Base-by-base conservation (phyloP, 1,140 invertebrate genomes). In the Leptinotarsa defecta region DNA sequence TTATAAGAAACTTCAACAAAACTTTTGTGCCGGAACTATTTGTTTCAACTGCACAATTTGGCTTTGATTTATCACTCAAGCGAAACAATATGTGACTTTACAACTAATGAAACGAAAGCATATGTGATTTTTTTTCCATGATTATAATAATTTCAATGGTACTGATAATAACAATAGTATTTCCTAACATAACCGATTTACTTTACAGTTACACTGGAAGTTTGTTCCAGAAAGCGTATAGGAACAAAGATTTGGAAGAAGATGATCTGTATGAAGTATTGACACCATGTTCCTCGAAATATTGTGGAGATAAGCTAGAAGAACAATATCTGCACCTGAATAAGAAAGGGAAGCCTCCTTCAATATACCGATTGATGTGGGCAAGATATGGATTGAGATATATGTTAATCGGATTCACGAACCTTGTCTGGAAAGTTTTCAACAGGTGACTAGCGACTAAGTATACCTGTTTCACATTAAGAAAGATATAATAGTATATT, bases 201-300 rank as follows among this genome's bases (percentile, higher is more conserved):
- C 15, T 64, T 74, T 69, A 57, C 48, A 80, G 79, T n/a, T 80
- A 80, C 67, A 74, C 77, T 43, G 76, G 74, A 65, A 75, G 76
- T 27, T 64, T 80, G 6, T 76, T 82, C 67, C 74, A 77, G 34
- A 77, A 81, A 72, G 80, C 67, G 15, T 68, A 76, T 20, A 76
- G 75, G 11, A 76, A 76, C 52, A 76, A 77, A 17, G 81, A 79
- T 22, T 52, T 82, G 3, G 70, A 79, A 57, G 81, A 83, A 75
- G 75, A 77, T 48, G 81, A 83, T 49, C 69, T 83, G 22, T 83
- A 83, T 68, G 77, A 80, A 57, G 77, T 81, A 15, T 64, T 78
- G 3, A 77, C 74, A 65, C 72, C 75, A 24, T 81, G 78, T 24
- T 73, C 77, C 48, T 80, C 81, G 3, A 79, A 75, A 52, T 57